These are phyloP conservation scores for Onychostruthus taczanowskii DNA, from an alignment of 2,113 vertebrate genomes.

Conservation along the genomic window DNA sequence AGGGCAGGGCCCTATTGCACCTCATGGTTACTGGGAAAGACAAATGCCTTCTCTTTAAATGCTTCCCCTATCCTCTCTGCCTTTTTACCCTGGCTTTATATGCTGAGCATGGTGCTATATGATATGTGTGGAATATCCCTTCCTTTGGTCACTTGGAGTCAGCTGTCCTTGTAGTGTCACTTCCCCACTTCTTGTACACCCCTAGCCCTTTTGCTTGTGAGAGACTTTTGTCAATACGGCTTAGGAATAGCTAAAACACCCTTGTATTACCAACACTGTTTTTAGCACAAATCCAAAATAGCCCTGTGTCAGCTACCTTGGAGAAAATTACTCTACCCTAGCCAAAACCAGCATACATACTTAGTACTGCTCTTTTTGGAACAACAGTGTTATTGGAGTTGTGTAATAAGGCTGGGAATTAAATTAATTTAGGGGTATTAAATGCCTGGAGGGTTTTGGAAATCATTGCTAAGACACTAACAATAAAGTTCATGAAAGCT, in stretches of 20 bases:
- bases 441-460: not conserved
- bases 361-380: not conserved
- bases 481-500: not conserved
- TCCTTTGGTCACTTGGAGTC: not conserved
- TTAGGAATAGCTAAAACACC: not conserved
- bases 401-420: not conserved
- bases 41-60: rapidly evolving
- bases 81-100: not conserved
- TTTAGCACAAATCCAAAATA: not conserved
- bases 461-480: not conserved
- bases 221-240: not conserved
- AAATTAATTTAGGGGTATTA: not conserved
- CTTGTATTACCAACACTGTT: not conserved
- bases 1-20: not conserved
- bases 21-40: not conserved
- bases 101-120: not conserved
- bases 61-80: not conserved
- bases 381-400: not conserved
- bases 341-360: not conserved
- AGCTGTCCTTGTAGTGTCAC: not conserved
- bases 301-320: not conserved
- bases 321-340: not conserved
- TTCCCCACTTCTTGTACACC: not conserved
- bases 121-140: not conserved
- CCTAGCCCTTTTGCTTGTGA: not conserved